Evolutionary conservation across 1,140 invertebrate genomes (phyloP).

Genomic region (Macrotrachela quadricornifera): DNA sequence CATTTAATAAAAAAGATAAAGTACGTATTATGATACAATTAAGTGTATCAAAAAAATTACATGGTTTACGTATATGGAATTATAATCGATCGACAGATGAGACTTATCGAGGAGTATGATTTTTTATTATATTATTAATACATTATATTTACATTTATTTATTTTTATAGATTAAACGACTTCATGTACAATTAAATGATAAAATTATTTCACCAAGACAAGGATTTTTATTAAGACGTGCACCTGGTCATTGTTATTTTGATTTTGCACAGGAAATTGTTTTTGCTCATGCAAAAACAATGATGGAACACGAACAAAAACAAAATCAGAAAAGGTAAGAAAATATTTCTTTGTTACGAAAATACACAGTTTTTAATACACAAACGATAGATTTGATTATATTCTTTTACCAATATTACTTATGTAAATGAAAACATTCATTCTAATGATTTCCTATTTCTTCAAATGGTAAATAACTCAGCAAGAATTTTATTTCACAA

Average conservation of each 20-base stretch:
- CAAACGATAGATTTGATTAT: too few relatives aligned
- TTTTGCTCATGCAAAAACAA: constrained; percentile 18
- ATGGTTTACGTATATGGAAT: constrained; percentile 49
- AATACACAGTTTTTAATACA: too few relatives aligned
- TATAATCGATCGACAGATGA: constrained; percentile 51
- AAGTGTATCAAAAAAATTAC: constrained; percentile 19
- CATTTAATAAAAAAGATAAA: constrained; percentile 27
- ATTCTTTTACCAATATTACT: too few relatives aligned
- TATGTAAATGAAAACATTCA: too few relatives aligned
- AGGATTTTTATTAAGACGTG: constrained; percentile 40
- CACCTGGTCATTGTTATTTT: constrained; percentile 47
- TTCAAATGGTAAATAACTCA: too few relatives aligned
- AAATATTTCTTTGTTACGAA: too few relatives aligned
- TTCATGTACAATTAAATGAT: constrained; percentile 25
- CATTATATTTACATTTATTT: too few relatives aligned
- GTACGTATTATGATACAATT: constrained; percentile 20
- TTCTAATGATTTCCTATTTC: too few relatives aligned
- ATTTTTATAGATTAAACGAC: constrained; percentile 17
- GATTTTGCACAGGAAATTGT: constrained; percentile 47
- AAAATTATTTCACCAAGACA: constrained; percentile 25
- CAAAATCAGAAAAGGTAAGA: too few relatives aligned
- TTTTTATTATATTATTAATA: background rate
- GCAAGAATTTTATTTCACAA: too few relatives aligned
- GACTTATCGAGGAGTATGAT: constrained; percentile 46
- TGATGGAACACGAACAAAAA: background rate